A percentile compares a stretch with the other conserved stretches of the same genome.
These are phyloP conservation scores for Cryptotis parvus DNA, from an alignment of 2,113 vertebrate species.

Conservation along the genomic window DNA sequence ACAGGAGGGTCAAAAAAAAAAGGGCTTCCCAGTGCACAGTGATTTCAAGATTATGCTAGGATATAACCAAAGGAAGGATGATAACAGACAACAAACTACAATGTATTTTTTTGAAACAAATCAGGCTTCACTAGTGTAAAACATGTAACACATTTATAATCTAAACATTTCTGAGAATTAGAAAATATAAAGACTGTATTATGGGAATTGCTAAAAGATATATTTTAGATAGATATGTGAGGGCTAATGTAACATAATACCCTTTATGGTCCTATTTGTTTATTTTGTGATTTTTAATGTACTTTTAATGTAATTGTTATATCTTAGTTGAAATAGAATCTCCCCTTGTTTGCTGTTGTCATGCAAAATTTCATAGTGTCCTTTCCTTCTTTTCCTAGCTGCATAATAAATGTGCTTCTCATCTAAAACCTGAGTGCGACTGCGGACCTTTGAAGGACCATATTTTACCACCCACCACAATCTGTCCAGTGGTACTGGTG, in stretches of 20 bases:
- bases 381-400: conserved; percentile 86
- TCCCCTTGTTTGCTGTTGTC: not conserved
- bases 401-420: conserved; percentile 98
- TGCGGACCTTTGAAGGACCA: conserved; percentile 95
- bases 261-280: conserved; percentile 10
- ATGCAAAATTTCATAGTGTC: conserved; percentile 65
- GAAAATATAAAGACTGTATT: not conserved
- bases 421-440: conserved; percentile 97
- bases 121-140: not conserved
- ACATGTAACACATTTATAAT: not conserved
- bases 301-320: conserved; percentile 2
- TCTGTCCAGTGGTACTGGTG: conserved; percentile 96
- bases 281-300: conserved; percentile 36
- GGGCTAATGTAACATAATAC: not conserved
- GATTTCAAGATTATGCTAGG: conserved; percentile 53
- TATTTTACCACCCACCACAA: conserved; percentile 95
- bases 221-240: not conserved
- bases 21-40: conserved; percentile 37
- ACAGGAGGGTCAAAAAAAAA: conserved; percentile 81
- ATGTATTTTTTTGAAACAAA: conserved; percentile 28
- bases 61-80: conserved; percentile 11
- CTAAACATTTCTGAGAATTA: conserved; percentile 30
- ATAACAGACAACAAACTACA: not conserved
- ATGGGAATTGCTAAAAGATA: not conserved
- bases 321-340: not conserved